Evolutionary conservation across 1,140 invertebrate genomes (phyloP), one percentile per base, ranked within the genome.

Genomic region (Ostrea edulis): DNA sequence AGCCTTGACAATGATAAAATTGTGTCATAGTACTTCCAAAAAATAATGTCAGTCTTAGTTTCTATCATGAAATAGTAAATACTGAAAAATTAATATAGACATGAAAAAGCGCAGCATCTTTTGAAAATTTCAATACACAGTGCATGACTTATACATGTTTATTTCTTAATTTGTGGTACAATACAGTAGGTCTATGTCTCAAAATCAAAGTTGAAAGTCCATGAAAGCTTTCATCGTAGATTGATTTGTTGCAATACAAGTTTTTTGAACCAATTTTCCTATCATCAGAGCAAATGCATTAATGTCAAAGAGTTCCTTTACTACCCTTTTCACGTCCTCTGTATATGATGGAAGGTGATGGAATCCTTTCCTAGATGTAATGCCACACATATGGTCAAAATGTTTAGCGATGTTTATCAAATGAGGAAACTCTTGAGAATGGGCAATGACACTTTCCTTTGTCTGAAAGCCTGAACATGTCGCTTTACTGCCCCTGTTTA

Each of bases 351-450:
- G 87, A 17, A 90, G 22, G 22, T 90, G 82, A 55, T 90, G 89
- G 71, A 87, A 90, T 82, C 89, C 87, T 88, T 89, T 90, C 1
- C 83, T 81, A 22, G 44, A 20, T 44, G 9, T 62, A 8, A 89
- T 35, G 44, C 54, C n/a, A n/a, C 68, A 62, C 0, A 87, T 71
- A 52, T 62, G 0, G 12, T 90, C 89, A n/a, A 89, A 84, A n/a
- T 90, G 85, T 44, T 88, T 86, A 12, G 62, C 71, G 14, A 71
- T 29, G 14, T 87, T 85, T 20, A 77, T 89, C 35, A 90, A 44
- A 35, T 52, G 52, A 11, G 87, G 89, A 87, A 81, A 90, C 52
- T 89, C 87, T 71, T 53, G 88, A 8, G 89, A 90, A 89, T 90
- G 89, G 0, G n/a, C 8, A 29, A 90, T 55, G 22, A 87, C 87